Percentiles rank a stretch among this genome's conserved stretches.
phyloP scores from a whole-genome alignment of 2,797 vertebrate species.

The Gallinago solitaria region DNA sequence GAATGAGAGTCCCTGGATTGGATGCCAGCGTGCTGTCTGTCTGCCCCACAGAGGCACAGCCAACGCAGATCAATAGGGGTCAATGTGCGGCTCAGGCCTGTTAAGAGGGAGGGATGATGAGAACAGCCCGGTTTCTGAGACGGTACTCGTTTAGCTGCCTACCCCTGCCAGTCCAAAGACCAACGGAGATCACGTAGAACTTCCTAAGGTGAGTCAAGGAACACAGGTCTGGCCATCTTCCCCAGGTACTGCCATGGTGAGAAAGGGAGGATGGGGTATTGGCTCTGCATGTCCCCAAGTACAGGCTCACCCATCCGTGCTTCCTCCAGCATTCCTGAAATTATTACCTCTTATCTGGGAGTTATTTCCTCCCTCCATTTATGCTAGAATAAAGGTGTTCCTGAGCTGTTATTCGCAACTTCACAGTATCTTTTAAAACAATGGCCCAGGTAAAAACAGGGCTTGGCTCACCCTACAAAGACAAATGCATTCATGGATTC shows the following conservation, averaged over 20 bases:
- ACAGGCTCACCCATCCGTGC: background rate
- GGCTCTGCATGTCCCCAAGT: background rate
- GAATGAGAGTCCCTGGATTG: background rate
- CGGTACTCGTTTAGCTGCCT: background rate
- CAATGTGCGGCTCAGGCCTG: background rate
- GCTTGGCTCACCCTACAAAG: background rate
- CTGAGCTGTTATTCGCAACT: background rate
- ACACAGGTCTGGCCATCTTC: background rate
- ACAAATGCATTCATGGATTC: background rate
- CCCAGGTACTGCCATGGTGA: background rate
- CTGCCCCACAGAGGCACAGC: background rate
- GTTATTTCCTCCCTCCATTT: background rate
- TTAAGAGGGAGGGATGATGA: background rate
- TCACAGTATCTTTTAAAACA: background rate
- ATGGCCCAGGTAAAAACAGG: background rate
- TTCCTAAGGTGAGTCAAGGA: background rate
- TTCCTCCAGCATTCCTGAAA: background rate
- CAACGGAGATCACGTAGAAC: background rate
- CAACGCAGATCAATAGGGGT: slow-evolving; percentile 35
- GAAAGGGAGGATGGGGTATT: background rate
- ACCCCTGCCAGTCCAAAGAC: background rate
- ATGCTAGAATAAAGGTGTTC: background rate
- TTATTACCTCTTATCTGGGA: background rate
- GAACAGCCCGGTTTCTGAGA: background rate
- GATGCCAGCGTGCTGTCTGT: background rate